These are phyloP conservation scores for Anoplopoma fimbria DNA, from an alignment of 2,113 vertebrate genomes.

Conservation along the genomic window DNA sequence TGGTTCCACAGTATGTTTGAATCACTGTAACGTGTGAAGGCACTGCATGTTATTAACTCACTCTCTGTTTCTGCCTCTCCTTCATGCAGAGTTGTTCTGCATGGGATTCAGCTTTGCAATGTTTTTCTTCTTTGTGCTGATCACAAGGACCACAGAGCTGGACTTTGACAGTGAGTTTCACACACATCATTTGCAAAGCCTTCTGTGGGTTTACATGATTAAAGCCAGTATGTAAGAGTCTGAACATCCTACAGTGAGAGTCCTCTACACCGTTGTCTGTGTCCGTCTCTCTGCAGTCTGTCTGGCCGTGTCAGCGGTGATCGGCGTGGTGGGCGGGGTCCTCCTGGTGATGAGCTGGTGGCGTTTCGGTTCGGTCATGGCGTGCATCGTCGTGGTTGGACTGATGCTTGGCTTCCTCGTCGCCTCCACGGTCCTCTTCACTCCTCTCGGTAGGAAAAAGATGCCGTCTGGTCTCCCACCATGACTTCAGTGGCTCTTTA, in stretches of 20 bases:
- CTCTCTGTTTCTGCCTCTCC: constrained; percentile 3
- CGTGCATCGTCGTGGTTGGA: constrained; percentile 87
- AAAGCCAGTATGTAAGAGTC: background rate
- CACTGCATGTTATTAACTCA: background rate
- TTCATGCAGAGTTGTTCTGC: constrained; percentile 89
- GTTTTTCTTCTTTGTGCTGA: constrained; percentile 89
- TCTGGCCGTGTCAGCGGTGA: constrained; percentile 85
- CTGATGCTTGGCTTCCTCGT: constrained; percentile 90
- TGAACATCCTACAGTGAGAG: background rate
- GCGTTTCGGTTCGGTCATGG: constrained; percentile 88
- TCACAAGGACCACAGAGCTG: constrained; percentile 85
- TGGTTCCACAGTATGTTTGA: background rate
- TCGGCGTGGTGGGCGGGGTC: constrained; percentile 87
- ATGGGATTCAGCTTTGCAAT: constrained; percentile 90
- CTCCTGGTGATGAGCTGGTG: constrained; percentile 92
- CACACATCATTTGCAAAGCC: background rate
- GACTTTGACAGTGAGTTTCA: constrained; percentile 86
- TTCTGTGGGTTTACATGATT: background rate
- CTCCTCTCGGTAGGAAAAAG: constrained; percentile 86
- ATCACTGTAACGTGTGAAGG: background rate
- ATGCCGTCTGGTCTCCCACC: background rate
- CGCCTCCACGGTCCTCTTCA: constrained; percentile 87
- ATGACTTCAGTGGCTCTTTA: background rate
- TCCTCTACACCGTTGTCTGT: background rate
- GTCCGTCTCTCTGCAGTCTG: constrained; percentile 78